Conservation (phyloP, 2,113 vertebrate genomes). For the Rousettus leschenaultii region DNA sequence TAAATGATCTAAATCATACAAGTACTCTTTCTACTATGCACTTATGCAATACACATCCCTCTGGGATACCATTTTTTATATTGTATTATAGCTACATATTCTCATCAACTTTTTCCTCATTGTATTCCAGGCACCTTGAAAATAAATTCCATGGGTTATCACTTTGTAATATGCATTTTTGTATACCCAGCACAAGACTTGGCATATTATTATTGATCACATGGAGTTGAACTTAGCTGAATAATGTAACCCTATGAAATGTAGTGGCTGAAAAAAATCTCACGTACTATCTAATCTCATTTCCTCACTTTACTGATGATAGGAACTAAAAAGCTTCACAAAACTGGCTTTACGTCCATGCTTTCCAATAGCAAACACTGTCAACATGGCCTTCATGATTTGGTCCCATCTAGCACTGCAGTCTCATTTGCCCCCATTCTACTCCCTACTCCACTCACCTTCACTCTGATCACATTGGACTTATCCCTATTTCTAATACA, state of each 20-base stretch:
- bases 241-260: not conserved
- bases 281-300: not conserved
- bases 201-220: not conserved
- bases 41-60: not conserved
- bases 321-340: not conserved
- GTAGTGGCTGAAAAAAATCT: not conserved
- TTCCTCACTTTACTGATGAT: not conserved
- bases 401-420: not conserved
- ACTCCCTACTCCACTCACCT: not conserved
- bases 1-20: not conserved
- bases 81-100: not conserved
- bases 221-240: not conserved
- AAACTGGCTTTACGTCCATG: not conserved
- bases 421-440: not conserved
- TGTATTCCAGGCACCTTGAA: not conserved
- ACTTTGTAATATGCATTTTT: not conserved
- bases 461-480: not conserved
- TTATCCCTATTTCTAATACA: not conserved
- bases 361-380: fast-evolving
- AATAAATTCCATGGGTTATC: not conserved
- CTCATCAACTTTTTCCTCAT: not conserved
- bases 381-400: not conserved
- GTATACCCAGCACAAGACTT: not conserved
- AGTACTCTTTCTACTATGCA: not conserved
- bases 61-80: not conserved